phyloP scores from a whole-genome alignment of 1,140 invertebrate species.

The Drosophila fuyamai region DNA sequence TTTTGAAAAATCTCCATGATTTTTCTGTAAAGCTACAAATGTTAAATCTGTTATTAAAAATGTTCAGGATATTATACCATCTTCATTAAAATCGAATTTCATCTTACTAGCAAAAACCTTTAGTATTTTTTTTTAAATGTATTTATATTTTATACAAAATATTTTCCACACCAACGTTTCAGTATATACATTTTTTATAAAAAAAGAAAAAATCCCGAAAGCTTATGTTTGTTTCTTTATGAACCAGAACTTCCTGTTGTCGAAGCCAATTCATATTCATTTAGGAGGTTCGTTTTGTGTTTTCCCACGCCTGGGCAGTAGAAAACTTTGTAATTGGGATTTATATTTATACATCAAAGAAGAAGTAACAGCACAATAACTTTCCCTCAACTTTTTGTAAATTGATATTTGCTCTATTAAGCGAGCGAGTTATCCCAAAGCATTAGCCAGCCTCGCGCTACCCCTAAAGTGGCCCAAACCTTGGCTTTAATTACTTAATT shows the following conservation, averaged over 20 bases:
- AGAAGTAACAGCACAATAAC: constrained; percentile 10
- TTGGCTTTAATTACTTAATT: constrained; percentile 79
- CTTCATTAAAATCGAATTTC: too few species aligned
- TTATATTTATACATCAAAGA: constrained; percentile 49
- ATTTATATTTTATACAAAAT: too few species aligned
- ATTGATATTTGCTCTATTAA: constrained; percentile 53
- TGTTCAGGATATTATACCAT: too few species aligned
- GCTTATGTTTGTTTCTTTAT: neutral
- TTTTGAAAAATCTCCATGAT: neutral
- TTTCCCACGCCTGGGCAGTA: constrained; percentile 4
- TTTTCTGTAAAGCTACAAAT: too few species aligned
- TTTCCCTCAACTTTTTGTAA: constrained; percentile 11
- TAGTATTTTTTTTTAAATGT: neutral
- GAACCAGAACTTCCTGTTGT: neutral
- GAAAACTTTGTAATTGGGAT: constrained; percentile 48
- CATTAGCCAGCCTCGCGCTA: constrained; percentile 14
- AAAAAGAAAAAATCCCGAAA: neutral
- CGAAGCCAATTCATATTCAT: constrained; percentile 35
- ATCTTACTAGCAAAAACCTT: too few species aligned
- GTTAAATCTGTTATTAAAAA: too few species aligned
- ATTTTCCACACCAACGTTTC: too few species aligned
- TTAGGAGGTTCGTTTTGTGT: constrained; percentile 7
- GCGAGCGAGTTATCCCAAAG: constrained; percentile 9
- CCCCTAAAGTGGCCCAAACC: constrained; percentile 9
- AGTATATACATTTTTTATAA: neutral